Evolutionary conservation across 2,797 vertebrate genomes (phyloP), one percentile per base, ranked within the genome.

Genomic region (Ptychadena robeensis): DNA sequence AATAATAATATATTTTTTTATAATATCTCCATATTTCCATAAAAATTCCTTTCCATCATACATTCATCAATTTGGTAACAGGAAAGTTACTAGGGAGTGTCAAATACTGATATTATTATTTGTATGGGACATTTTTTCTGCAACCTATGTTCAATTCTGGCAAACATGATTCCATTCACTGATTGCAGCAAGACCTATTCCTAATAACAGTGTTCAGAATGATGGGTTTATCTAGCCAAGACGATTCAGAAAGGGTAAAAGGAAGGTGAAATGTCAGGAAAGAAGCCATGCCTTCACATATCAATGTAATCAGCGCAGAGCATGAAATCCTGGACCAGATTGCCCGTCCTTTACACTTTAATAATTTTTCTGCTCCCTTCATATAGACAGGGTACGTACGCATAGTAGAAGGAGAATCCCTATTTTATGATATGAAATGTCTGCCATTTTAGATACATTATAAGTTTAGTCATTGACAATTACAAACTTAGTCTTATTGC

Each of bases 221-320:
- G 28, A 84, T 32, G 35, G 68, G 18, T 59, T 59, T 78, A 67
- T 64, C 73, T 5, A 85, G 68, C 5, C 38, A 40, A 40, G 5
- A 40, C 53, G 18, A 73, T 68, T 77, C 68, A 48, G 63, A 28
- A 22, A 31, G 77, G 53, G 81, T 85, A 78, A 78, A 48, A 25
- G 28, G 28, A 31, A 53, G 35, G 35, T 80, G 69, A 72, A 40
- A 59, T 32, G 53, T 80, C 79, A 65, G 68, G 27, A 31, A 63
- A 44, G 57, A 59, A 48, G 79, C 48, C 57, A 44, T 44, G 37
- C 7, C 35, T 34, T 65, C 35, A 72, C 31, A 72, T 64, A 72
- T 72, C 72, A 80, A 80, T 64, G 79, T 59, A 80, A 80, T 80
- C 69, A 80, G 59, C 18, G 18, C 15, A 64, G 64, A 64, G 65